Percentiles rank a stretch among this genome's conserved stretches.
Evolutionary conservation across 2,888 invertebrate genomes (phyloP).

Genomic region (Furcula furcula): DNA sequence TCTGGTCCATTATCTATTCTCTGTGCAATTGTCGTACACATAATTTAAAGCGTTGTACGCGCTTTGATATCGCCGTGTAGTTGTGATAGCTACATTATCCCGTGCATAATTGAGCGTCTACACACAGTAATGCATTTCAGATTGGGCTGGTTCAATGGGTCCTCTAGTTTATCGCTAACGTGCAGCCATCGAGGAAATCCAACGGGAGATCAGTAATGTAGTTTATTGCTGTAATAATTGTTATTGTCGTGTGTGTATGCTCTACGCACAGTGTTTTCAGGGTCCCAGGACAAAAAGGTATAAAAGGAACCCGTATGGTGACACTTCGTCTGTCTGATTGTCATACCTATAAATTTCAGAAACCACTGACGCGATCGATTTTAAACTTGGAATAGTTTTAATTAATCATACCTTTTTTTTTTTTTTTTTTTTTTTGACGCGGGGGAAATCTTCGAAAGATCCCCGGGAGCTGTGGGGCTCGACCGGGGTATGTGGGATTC

Average conservation of each 20-base stretch:
- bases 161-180: constrained; percentile 5
- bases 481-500: too few species aligned
- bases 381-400: too few species aligned
- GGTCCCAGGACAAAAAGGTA: too few species aligned
- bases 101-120: not conserved
- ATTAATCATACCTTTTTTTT: too few species aligned
- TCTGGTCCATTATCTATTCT: not conserved
- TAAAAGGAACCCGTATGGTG: too few species aligned
- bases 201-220: constrained; percentile 5
- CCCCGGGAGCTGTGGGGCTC: too few species aligned
- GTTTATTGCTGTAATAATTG: constrained; percentile 3
- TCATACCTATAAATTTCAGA: too few species aligned
- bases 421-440: too few species aligned
- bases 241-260: not conserved
- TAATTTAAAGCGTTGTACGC: not conserved
- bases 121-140: constrained; percentile 14
- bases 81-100: constrained; percentile 1
- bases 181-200: constrained; percentile 6
- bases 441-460: too few species aligned
- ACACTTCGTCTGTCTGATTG: too few species aligned
- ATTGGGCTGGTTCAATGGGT: constrained; percentile 2
- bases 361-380: too few species aligned
- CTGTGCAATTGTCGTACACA: not conserved
- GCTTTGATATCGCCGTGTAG: not conserved
- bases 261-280: too few species aligned